Evolutionary conservation across 2,113 vertebrate genomes (phyloP), one percentile per base, ranked within the genome.

Genomic region (Hypocryptadius cinnamomeus): DNA sequence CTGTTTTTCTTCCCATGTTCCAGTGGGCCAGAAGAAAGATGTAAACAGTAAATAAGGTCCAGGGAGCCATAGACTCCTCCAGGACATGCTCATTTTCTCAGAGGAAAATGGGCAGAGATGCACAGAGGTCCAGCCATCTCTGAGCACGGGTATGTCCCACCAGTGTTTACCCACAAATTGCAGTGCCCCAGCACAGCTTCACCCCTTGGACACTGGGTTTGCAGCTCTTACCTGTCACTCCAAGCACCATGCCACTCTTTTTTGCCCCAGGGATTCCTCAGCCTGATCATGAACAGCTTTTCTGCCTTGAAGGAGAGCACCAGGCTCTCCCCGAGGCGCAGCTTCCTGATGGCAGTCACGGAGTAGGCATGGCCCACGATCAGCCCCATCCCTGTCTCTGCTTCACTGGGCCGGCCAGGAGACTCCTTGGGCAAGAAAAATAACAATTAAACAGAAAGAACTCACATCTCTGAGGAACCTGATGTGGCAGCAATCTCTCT

Each of bases 231-330:
- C 99, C 96, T 97, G 97, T 99, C 99, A 6, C 99, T 99, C 99
- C 99, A 99, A 31, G 99, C 78, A 2, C 99, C 99, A 0, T 96
- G 98, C 99, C 99, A 99, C 91, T 99, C 99, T 3, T 87, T 98
- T 66, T 97, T 98, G 33, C 99, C 99, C 98, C 99, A 98, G 25
- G 99, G 99, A 61, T 99, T 99, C 93, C 99, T 98, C 98, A 99
- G 97, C 81, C 98, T 98, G 94, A 99, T 95, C 98, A 99, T 97
- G 60, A 98, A 98, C 12, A 99, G 94, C 70, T 98, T 99, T 79
- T 99, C 98, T 9, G 98, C 96, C 72, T 97, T 98, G 61, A 98
- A 98, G 87, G 97, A 98, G 33, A 98, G 97, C 11, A 97, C 2
- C 30, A 98, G 97, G 50, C 98, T 98, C 14, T 99, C 97, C 77